phyloP scores from a whole-genome alignment of 64 coral and sea anemone species.

The Pocillopora damicornis region DNA sequence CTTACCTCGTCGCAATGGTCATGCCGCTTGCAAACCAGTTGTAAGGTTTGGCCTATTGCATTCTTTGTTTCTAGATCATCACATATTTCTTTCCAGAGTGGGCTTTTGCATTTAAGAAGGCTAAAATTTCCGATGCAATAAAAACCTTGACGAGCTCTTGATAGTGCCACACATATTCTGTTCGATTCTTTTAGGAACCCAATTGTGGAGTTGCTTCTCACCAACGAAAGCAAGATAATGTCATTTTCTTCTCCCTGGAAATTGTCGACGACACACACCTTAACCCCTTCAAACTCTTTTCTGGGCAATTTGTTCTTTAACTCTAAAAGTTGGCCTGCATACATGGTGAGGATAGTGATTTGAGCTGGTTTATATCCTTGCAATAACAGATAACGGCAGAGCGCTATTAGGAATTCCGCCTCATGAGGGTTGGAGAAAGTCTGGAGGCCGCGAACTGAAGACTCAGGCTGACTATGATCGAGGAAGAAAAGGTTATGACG shows the following conservation, averaged over 20 bases:
- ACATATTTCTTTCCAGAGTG: conserved; percentile 61
- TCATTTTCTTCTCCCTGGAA: conserved; percentile 90
- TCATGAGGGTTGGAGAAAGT: conserved; percentile 81
- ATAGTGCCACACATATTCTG: conserved; percentile 53
- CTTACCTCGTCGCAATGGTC: conserved; percentile 19
- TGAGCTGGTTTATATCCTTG: conserved; percentile 64
- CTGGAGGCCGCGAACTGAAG: conserved; percentile 26
- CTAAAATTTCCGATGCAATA: conserved; percentile 54
- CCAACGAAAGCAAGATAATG: conserved; percentile 79
- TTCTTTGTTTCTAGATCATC: conserved; percentile 45
- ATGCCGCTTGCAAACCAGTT: conserved; percentile 54
- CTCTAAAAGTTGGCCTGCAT: conserved; percentile 70
- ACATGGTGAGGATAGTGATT: conserved; percentile 84
- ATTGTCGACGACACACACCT: conserved; percentile 74
- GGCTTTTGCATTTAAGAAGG: conserved; percentile 14
- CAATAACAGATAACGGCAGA: conserved; percentile 61
- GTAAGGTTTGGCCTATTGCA: conserved; percentile 30
- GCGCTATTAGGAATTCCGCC: conserved; percentile 63
- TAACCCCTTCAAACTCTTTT: conserved; percentile 51
- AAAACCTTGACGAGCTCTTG: conserved; percentile 45
- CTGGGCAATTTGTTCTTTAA: conserved; percentile 64
- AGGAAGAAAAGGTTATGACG: conserved; percentile 77
- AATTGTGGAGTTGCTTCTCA: conserved; percentile 71
- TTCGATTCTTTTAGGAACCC: conserved; percentile 64
- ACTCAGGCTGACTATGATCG: conserved; percentile 53